Evolutionary conservation across 2,888 invertebrate species (phyloP).

Genomic region (Fragum sueziense): DNA sequence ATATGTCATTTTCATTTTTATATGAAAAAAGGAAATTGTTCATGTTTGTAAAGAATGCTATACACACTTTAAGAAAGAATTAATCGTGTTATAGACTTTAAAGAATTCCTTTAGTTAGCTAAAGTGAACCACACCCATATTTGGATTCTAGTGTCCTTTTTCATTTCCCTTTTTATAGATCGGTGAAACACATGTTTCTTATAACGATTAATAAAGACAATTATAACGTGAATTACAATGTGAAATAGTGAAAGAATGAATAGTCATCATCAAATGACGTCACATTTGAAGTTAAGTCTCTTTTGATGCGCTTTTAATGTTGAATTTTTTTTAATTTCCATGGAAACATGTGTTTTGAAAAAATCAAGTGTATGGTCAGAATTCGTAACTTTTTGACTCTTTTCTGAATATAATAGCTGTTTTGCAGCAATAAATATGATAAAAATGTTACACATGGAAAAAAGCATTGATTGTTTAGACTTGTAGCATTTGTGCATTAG

Average conservation of each 20-base stretch:
- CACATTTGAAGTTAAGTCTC: background rate
- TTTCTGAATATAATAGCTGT: too few species aligned
- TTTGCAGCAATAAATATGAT: too few species aligned
- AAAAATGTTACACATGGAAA: too few species aligned
- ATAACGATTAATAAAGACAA: background rate
- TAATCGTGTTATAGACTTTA: background rate
- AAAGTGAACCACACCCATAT: background rate
- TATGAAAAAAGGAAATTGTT: background rate
- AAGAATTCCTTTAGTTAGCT: background rate
- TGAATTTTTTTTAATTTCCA: background rate
- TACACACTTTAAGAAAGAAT: background rate
- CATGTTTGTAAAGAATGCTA: background rate
- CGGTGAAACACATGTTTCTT: background rate
- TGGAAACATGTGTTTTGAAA: background rate
- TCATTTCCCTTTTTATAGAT: background rate
- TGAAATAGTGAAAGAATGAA: background rate
- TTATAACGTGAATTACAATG: background rate
- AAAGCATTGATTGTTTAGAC: too few species aligned
- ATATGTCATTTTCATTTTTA: background rate
- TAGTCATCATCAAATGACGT: background rate
- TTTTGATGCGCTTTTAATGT: background rate
- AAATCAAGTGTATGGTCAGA: background rate
- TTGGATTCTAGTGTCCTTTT: background rate
- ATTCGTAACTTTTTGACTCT: background rate
- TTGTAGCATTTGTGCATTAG: too few species aligned